Evolutionary conservation across 2,797 vertebrate genomes (phyloP).

Genomic region (Xenopus petersii): DNA sequence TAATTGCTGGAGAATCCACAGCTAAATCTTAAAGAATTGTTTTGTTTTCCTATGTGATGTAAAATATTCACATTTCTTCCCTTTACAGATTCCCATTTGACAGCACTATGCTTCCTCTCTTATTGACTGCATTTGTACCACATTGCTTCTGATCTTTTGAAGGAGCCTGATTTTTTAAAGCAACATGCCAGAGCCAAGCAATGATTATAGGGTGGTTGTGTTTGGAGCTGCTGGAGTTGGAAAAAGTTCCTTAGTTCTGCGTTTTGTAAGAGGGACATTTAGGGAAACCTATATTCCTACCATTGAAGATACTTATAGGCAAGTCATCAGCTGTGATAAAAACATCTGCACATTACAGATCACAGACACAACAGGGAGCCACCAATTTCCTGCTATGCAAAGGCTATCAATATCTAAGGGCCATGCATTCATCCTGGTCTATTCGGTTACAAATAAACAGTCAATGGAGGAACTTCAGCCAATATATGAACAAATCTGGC

Average conservation of each 20-base stretch:
- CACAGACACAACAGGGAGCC: constrained; percentile 63
- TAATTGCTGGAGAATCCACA: not conserved
- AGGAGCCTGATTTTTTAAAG: not conserved
- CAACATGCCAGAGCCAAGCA: constrained; percentile 61
- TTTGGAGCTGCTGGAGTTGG: constrained; percentile 65
- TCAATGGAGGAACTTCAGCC: constrained; percentile 65
- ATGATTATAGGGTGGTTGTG: constrained; percentile 65
- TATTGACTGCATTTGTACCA: not conserved
- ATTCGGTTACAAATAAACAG: constrained; percentile 64
- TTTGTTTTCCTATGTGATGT: not conserved
- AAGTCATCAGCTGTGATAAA: constrained; percentile 66
- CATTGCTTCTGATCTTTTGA: not conserved
- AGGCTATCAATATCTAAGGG: constrained; percentile 63
- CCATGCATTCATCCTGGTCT: constrained; percentile 68
- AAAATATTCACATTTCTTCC: not conserved
- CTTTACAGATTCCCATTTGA: constrained; percentile 37
- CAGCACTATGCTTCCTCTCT: constrained; percentile 33
- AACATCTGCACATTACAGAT: constrained; percentile 64
- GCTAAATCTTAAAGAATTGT: too few species aligned
- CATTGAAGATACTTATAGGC: constrained; percentile 63
- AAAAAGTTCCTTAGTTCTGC: constrained; percentile 66
- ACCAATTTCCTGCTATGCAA: constrained; percentile 65
- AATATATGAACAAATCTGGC: constrained; percentile 65
- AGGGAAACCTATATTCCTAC: constrained; percentile 63
- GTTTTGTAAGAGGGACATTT: constrained; percentile 65